These are phyloP conservation scores for Cepaea hortensis DNA, from an alignment of 2,888 invertebrate genomes.

Conservation along the genomic window DNA sequence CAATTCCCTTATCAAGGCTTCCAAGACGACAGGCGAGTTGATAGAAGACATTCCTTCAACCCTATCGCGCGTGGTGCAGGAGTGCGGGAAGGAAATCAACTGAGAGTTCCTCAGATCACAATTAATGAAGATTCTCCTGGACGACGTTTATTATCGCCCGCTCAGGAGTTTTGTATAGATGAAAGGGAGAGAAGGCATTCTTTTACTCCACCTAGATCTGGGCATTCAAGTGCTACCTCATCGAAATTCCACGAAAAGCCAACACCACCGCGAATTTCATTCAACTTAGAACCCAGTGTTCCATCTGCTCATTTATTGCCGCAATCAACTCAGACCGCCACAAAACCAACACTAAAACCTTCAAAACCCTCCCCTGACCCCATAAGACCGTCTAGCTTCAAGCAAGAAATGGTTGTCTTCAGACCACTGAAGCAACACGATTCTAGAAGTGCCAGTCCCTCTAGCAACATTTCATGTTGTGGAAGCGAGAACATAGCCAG, in stretches of 20 bases:
- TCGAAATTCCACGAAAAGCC: conserved; percentile 37
- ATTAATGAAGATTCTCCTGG: conserved; percentile 31
- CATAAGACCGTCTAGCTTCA: conserved; percentile 42
- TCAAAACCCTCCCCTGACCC: conserved; percentile 14
- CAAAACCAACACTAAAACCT: conserved; percentile 15
- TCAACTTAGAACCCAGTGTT: conserved; percentile 13
- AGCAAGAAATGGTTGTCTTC: conserved; percentile 45
- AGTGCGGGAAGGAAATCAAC: background rate
- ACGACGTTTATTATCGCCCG: conserved; percentile 32
- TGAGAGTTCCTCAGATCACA: conserved; percentile 33
- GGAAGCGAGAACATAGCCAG: conserved; percentile 40
- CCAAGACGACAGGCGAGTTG: conserved; percentile 32
- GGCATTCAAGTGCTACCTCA: background rate
- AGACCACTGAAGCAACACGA: conserved; percentile 34
- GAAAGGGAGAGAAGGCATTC: conserved; percentile 44
- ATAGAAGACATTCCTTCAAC: conserved; percentile 46
- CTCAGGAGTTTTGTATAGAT: conserved; percentile 37
- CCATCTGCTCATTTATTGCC: background rate
- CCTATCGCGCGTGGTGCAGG: background rate
- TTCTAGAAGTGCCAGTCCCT: conserved; percentile 37
- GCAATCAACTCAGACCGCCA: background rate
- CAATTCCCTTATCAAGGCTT: conserved; percentile 15
- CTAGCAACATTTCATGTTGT: conserved; percentile 34
- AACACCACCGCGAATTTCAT: conserved; percentile 36
- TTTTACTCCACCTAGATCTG: conserved; percentile 26